These are phyloP conservation scores for Mus minutoides DNA, from an alignment of 2,797 vertebrate species.

Conservation along the genomic window DNA sequence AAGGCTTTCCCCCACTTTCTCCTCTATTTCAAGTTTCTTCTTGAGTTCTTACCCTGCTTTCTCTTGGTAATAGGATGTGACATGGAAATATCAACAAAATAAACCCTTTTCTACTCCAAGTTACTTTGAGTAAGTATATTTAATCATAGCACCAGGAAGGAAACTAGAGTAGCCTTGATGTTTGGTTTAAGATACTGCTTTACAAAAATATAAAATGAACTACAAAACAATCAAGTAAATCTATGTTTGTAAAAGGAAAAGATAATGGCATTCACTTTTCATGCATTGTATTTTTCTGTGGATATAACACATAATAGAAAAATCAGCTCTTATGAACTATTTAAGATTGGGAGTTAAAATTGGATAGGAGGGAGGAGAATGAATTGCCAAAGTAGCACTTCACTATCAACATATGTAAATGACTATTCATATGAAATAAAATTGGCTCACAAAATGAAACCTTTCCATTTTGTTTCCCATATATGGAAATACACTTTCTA, in stretches of 20 bases:
- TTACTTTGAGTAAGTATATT: not conserved
- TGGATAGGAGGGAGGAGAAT: conserved; percentile 7
- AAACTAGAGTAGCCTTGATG: not conserved
- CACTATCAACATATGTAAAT: conserved; percentile 49
- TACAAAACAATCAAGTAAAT: conserved; percentile 55
- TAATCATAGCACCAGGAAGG: not conserved
- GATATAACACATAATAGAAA: conserved; percentile 45
- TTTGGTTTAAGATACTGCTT: conserved; percentile 44
- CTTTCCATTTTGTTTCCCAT: conserved; percentile 40
- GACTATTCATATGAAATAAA: conserved; percentile 47
- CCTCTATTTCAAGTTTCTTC: not conserved
- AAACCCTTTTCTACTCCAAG: not conserved
- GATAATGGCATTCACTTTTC: not conserved
- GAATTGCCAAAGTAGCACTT: conserved; percentile 31
- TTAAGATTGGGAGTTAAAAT: conserved; percentile 54
- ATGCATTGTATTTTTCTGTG: not conserved
- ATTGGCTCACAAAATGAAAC: conserved; percentile 39
- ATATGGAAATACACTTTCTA: conserved; percentile 45
- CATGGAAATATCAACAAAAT: not conserved
- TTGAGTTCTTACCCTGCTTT: not conserved
- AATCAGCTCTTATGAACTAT: conserved; percentile 32
- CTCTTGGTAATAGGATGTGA: not conserved
- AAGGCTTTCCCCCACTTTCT: no score
- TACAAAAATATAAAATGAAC: conserved; percentile 35
- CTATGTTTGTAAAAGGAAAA: conserved; percentile 59